These are phyloP conservation scores for Protobothrops mucrosquamatus DNA, from an alignment of 2,113 vertebrate genomes.

Conservation along the genomic window DNA sequence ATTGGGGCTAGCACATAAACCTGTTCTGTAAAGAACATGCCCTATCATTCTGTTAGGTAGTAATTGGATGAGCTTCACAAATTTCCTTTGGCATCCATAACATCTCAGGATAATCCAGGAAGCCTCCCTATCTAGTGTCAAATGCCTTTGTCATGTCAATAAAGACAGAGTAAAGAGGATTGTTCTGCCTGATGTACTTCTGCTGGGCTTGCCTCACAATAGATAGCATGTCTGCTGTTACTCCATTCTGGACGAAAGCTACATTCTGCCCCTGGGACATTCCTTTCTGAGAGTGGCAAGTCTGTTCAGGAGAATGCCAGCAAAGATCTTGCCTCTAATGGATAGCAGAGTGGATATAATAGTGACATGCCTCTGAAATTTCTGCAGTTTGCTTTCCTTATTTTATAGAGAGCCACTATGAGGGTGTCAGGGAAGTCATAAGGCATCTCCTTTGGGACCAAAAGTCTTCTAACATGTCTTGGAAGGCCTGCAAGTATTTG, in stretches of 20 bases:
- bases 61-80: neutral
- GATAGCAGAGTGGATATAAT: neutral
- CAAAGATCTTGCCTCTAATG: neutral
- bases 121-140: neutral
- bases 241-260: neutral
- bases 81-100: neutral
- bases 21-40: neutral
- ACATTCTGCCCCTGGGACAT: neutral
- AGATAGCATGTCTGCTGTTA: neutral
- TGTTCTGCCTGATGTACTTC: neutral
- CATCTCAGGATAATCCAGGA: neutral
- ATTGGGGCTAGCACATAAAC: neutral
- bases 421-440: neutral
- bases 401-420: neutral
- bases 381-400: neutral
- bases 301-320: neutral
- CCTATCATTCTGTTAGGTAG: neutral
- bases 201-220: neutral
- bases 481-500: neutral
- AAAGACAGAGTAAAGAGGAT: neutral
- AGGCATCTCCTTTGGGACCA: neutral
- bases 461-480: neutral
- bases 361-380: neutral
- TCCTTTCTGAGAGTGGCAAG: neutral
- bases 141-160: neutral